phyloP scores from a whole-genome alignment of 2,113 vertebrate species.

The Eulemur macaco region DNA sequence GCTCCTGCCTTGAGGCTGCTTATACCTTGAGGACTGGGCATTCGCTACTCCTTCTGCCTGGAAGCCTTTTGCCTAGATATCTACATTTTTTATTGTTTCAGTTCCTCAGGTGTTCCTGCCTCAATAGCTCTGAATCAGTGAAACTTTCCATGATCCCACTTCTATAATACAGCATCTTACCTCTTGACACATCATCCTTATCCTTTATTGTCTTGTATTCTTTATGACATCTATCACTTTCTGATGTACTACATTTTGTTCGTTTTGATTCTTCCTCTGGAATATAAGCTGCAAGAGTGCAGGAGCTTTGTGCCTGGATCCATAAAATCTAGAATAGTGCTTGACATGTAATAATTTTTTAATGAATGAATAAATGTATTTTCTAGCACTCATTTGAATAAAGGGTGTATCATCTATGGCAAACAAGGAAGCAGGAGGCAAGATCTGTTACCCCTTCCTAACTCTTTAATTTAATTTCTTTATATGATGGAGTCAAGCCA shows the following conservation, averaged over 20 bases:
- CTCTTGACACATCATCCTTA: not conserved
- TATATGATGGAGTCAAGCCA: not conserved
- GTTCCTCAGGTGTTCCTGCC: not conserved
- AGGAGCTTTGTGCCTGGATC: not conserved
- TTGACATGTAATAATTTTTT: not conserved
- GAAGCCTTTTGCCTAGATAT: not conserved
- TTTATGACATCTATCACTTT: not conserved
- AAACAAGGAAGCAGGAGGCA: not conserved
- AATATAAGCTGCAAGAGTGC: not conserved
- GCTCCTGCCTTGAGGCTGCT: too few species aligned
- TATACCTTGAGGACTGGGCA: not conserved
- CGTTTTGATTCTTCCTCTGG: not conserved
- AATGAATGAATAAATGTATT: not conserved
- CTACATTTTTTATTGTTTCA: not conserved
- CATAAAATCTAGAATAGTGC: not conserved
- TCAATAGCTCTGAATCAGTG: not conserved
- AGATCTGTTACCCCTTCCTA: not conserved
- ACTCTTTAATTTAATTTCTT: not conserved
- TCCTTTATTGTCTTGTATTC: not conserved
- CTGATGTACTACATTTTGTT: not conserved
- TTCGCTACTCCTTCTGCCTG: not conserved
- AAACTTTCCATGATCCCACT: not conserved
- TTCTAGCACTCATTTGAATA: not conserved
- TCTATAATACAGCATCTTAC: not conserved
- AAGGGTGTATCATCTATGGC: not conserved